Percentiles rank a stretch among this genome's conserved stretches.
Evolutionary conservation across 92 coral and sea anemone species (phyloP).

Genomic region (Paragorgia papillata): DNA sequence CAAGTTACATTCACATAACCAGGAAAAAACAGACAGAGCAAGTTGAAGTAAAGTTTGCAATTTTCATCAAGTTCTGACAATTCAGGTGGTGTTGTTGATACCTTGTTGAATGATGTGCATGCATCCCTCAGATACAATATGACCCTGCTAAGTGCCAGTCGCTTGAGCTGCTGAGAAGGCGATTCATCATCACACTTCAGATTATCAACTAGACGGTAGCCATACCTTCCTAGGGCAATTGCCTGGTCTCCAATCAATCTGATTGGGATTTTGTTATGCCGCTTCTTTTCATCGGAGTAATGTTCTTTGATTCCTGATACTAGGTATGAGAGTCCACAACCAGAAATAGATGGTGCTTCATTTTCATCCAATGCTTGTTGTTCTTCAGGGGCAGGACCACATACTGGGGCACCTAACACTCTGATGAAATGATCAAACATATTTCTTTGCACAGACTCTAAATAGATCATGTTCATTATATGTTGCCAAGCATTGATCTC

Average conservation of each 20-base stretch:
- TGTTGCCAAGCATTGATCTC: no score
- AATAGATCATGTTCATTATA: conserved; percentile 33
- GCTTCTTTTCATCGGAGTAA: neutral
- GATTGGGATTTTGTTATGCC: neutral
- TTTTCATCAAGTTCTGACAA: conserved; percentile 48
- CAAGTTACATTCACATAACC: conserved; percentile 42
- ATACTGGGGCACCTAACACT: conserved; percentile 41
- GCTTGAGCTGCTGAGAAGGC: neutral
- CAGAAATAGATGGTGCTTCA: conserved; percentile 40
- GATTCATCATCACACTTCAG: neutral
- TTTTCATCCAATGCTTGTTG: conserved; percentile 33
- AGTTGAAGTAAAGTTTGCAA: conserved; percentile 56
- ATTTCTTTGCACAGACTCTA: conserved; percentile 44
- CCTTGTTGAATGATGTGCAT: conserved; percentile 38
- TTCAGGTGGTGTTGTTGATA: conserved; percentile 44
- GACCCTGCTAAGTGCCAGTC: neutral
- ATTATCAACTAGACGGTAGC: neutral
- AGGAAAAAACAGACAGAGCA: conserved; percentile 56
- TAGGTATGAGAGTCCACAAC: neutral
- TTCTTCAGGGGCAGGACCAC: conserved; percentile 27
- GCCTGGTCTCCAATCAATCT: conserved; percentile 4
- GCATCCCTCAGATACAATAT: neutral
- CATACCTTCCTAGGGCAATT: neutral
- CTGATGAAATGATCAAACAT: conserved; percentile 4
- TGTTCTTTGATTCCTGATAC: neutral